A percentile compares a stretch with the other conserved stretches of the same genome.
Evolutionary conservation across 2,888 invertebrate species (phyloP).

Genomic region (Chelonus formosanus): DNA sequence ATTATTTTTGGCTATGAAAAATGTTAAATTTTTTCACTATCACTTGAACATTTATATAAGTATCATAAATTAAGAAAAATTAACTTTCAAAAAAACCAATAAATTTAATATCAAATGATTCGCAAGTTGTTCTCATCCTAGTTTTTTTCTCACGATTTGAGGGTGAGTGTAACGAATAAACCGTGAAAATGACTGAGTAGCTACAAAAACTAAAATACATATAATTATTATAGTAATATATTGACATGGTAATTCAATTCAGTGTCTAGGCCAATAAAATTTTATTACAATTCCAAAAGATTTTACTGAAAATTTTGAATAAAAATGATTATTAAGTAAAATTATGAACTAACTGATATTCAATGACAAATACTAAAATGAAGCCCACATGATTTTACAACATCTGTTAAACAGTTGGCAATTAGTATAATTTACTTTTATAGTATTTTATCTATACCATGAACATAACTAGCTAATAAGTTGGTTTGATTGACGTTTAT

Average conservation of each 20-base stretch:
- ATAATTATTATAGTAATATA: constrained; percentile 40
- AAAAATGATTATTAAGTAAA: no score
- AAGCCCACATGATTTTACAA: constrained; percentile 25
- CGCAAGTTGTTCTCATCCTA: no score
- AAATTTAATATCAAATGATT: no score
- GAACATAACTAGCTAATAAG: constrained; percentile 21
- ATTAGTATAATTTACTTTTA: constrained; percentile 51
- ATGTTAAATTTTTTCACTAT: no score
- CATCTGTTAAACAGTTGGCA: constrained; percentile 49
- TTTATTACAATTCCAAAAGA: not conserved
- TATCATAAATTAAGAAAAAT: no score
- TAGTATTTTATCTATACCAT: constrained; percentile 18
- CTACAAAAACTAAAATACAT: constrained; percentile 52
- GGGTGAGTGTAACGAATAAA: constrained; percentile 49
- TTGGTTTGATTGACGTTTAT: constrained; percentile 34
- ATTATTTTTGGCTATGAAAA: no score
- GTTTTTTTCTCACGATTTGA: constrained; percentile 56
- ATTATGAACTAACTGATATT: no score
- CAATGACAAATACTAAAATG: not conserved
- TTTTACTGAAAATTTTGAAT: no score
- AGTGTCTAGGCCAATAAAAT: constrained; percentile 26
- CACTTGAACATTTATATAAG: no score
- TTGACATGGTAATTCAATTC: constrained; percentile 43
- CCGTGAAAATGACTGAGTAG: constrained; percentile 56
- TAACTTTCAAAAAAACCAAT: no score